Conservation (phyloP, 2,113 vertebrate genomes). For the Stegostoma tigrinum region DNA sequence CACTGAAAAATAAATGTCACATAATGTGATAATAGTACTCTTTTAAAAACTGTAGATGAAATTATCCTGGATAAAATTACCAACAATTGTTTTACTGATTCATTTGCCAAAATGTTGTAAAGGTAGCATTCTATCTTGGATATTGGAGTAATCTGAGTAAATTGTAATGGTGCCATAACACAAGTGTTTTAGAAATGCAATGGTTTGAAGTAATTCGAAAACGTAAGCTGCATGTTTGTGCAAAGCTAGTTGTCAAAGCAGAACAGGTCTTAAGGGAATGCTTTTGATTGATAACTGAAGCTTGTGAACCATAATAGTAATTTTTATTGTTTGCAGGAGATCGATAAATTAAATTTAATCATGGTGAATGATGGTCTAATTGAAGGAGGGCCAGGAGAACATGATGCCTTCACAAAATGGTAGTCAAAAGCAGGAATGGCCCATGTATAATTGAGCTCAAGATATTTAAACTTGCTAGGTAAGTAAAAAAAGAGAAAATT, state of each 20-base stretch:
- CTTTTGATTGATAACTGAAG: not conserved
- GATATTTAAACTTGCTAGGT: not conserved
- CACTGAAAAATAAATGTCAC: not conserved
- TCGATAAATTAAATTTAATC: not conserved
- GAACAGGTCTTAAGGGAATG: not conserved
- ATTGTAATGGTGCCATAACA: not conserved
- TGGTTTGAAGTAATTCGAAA: too few species aligned
- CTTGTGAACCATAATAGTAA: not conserved
- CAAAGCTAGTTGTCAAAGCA: not conserved
- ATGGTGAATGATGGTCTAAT: not conserved
- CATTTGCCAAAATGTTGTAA: not conserved
- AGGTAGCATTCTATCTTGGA: not conserved
- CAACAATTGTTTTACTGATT: not conserved
- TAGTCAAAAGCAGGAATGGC: not conserved
- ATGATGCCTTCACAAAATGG: too few species aligned
- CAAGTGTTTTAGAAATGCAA: not conserved
- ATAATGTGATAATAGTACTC: not conserved
- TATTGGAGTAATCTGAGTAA: not conserved
- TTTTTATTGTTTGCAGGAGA: not conserved
- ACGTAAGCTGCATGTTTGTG: not conserved
- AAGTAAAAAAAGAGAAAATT: not conserved
- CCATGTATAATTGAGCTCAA: not conserved
- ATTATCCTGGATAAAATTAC: not conserved
- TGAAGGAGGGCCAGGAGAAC: too few species aligned
- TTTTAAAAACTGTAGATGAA: not conserved